Evolutionary conservation across 2,113 vertebrate species (phyloP), one percentile per base, ranked within the genome.

Genomic region (Dipodomys merriami): DNA sequence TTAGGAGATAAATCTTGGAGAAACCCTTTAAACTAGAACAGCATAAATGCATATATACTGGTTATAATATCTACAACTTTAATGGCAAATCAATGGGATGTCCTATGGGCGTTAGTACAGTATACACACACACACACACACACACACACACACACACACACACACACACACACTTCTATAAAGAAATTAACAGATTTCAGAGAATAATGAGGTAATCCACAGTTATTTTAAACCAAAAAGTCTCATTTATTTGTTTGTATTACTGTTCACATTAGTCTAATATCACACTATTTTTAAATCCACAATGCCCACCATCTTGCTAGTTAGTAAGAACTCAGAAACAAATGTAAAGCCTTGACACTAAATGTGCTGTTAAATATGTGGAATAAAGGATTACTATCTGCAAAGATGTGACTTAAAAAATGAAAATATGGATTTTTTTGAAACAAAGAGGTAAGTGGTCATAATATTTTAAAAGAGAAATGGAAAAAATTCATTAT

Each of bases 261-360:
- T 65, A 8, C 25, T 71, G 19, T 60, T 80, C 18, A 62, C 3
- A n/a, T 13, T 33, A 22, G 35, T 90, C 20, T 69, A 0, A 62
- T 6, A 35, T 49, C 68, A 27, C 12, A 22, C 68, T 64, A 29
- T 10, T 68, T 81, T 46, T 62, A 89, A 76, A 53, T 39, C 1
- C 3, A n/a, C 5, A 53, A 4, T 1, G 2, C n/a, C 23, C 25
- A 65, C 25, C 1, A 77, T 7, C 1, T 39, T 79, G 18, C 22
- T 46, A 12, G n/a, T 83, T 83, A 83, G 5, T 72, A 76, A 78
- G 83, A 57, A 69, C 5, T 74, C 30, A 81, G 76, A 64, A 10
- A 89, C 30, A 94, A 44, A n/a, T 2, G 6, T 78, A 69, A 64
- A 35, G 2, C 1, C 2, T 7, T 71, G 30, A 1, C 46, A 89